phyloP scores from a whole-genome alignment of 2,888 invertebrate species.

The Colletes collaris region DNA sequence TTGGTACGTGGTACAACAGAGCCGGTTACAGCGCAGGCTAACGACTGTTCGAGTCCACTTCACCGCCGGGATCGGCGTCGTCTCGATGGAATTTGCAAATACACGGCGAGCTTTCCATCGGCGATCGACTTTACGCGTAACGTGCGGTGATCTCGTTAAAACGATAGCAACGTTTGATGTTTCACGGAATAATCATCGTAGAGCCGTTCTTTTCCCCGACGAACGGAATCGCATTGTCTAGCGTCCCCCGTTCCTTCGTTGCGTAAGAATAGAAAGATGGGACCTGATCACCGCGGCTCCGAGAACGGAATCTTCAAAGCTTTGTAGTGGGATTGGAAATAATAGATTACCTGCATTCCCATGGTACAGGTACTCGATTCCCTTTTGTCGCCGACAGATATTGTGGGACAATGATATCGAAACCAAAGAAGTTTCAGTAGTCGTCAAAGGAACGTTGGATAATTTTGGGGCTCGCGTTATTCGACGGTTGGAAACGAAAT shows the following conservation, averaged over 20 bases:
- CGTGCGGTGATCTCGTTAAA: slow-evolving; percentile 4
- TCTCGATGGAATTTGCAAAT: slow-evolving; percentile 45
- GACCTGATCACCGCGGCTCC: neutral
- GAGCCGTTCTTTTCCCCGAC: neutral
- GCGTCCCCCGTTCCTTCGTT: neutral
- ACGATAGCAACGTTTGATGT: neutral
- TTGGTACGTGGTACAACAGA: slow-evolving; percentile 59
- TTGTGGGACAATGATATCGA: slow-evolving; percentile 2
- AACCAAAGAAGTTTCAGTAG: neutral
- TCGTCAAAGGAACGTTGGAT: too few relatives aligned
- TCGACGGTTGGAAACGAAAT: too few relatives aligned
- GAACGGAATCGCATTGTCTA: neutral
- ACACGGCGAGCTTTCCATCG: neutral
- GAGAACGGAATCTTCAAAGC: slow-evolving; percentile 1
- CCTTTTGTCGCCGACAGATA: slow-evolving; percentile 7
- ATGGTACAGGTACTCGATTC: neutral
- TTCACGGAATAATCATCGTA: neutral
- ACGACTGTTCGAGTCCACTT: slow-evolving; percentile 46
- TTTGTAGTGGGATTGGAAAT: slow-evolving; percentile 5
- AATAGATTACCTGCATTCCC: slow-evolving; percentile 20
- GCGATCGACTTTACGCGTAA: too few relatives aligned
- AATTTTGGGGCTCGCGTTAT: too few relatives aligned
- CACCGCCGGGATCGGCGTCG: slow-evolving; percentile 55
- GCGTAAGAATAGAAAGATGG: neutral
- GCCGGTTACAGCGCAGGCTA: slow-evolving; percentile 38